Percentiles rank a stretch among this genome's conserved stretches.
Evolutionary conservation across 2,113 vertebrate species (phyloP).

Genomic region (Notarius lentiginosus): DNA sequence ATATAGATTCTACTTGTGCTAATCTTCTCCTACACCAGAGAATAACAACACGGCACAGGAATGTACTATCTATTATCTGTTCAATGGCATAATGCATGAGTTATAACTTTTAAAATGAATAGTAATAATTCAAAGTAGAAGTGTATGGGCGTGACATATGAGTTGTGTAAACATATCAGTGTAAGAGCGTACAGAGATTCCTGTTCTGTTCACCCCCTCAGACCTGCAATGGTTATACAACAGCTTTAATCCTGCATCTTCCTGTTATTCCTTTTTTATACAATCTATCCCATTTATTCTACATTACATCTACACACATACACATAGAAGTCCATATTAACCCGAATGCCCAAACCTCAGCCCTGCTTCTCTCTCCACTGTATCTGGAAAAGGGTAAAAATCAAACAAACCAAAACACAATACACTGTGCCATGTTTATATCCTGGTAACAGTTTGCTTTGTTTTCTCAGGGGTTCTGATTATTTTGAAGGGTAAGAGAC

Average conservation of each 20-base stretch:
- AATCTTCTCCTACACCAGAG: background rate
- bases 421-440: constrained; percentile 45
- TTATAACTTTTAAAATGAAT: constrained; percentile 6
- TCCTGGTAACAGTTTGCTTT: constrained; percentile 46
- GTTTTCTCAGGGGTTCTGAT: constrained; percentile 35
- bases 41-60: background rate
- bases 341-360: background rate
- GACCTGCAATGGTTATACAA: constrained; percentile 58
- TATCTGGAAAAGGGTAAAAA: constrained; percentile 34
- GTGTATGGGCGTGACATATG: background rate
- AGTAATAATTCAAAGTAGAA: constrained; percentile 12
- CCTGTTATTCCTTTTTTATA: constrained; percentile 22
- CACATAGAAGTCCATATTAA: constrained; percentile 25
- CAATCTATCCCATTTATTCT: background rate
- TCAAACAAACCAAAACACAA: constrained; percentile 15
- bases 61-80: background rate
- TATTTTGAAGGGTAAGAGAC: background rate
- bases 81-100: background rate
- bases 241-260: constrained; percentile 56
- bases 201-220: constrained; percentile 48
- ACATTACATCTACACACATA: background rate
- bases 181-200: background rate
- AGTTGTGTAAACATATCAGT: background rate
- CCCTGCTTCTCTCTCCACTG: background rate
- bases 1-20: background rate